Evolutionary conservation across 2,113 vertebrate species (phyloP).

Genomic region (Struthio camelus): DNA sequence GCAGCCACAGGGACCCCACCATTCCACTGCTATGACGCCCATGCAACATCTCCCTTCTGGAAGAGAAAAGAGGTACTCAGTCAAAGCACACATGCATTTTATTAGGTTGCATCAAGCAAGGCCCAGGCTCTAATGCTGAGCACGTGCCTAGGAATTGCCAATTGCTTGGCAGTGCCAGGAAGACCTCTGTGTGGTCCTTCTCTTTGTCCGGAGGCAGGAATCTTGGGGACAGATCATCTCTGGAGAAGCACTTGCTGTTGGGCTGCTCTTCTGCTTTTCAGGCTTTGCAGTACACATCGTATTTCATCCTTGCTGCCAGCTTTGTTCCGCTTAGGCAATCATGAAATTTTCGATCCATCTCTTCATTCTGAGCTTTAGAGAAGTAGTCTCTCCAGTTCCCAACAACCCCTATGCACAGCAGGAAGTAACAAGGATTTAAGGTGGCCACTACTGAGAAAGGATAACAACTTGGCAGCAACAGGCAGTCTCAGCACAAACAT

Average conservation of each 20-base stretch:
- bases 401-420: slow-evolving; percentile 74
- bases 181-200: background rate
- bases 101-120: background rate
- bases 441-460: background rate
- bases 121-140: background rate
- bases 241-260: background rate
- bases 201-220: background rate
- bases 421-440: background rate
- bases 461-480: background rate
- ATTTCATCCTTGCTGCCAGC: slow-evolving; percentile 77
- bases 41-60: background rate
- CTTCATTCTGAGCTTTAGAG: slow-evolving; percentile 77
- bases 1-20: background rate
- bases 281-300: slow-evolving; percentile 76
- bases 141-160: background rate
- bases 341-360: slow-evolving; percentile 82
- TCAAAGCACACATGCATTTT: background rate
- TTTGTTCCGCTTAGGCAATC: slow-evolving; percentile 75
- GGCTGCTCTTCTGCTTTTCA: slow-evolving; percentile 10
- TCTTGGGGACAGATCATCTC: background rate
- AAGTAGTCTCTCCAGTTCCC: slow-evolving; percentile 86
- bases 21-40: background rate
- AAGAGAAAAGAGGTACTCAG: background rate
- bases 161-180: background rate
- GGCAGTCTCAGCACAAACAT: background rate